Percentiles rank a stretch among this genome's conserved stretches.
These are phyloP conservation scores for Knipowitschia caucasica DNA, from an alignment of 2,797 vertebrate genomes.

Conservation along the genomic window DNA sequence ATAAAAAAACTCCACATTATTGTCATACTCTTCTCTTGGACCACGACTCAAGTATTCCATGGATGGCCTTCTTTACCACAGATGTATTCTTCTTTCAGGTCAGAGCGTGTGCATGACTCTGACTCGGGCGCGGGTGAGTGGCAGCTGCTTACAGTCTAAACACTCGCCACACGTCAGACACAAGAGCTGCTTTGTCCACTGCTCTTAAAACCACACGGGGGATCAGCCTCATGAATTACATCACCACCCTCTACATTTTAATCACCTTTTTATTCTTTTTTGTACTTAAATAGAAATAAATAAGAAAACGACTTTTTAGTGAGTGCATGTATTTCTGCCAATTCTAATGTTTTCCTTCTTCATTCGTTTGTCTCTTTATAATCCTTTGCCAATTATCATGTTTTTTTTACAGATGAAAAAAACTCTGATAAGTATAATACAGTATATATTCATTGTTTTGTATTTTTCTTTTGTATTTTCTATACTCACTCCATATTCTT, in stretches of 20 bases:
- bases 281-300: no score
- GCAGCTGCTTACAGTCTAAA: constrained; percentile 65
- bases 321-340: no score
- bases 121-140: constrained; percentile 33
- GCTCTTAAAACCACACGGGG: constrained; percentile 16
- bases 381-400: background rate
- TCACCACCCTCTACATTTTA: constrained; percentile 19
- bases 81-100: background rate
- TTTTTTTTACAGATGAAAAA: background rate
- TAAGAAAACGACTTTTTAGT: no score
- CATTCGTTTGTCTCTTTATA: background rate
- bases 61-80: background rate
- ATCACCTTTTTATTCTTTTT: no score
- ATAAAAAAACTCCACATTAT: no score
- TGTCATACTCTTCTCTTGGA: no score
- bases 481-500: no score
- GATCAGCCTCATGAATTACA: constrained; percentile 18
- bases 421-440: background rate
- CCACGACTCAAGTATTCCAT: no score
- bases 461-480: no score
- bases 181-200: constrained; percentile 42
- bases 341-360: background rate
- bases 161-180: constrained; percentile 46
- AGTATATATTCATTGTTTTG: no score
- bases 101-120: constrained; percentile 13